These are phyloP conservation scores for Cebus imitator DNA, from an alignment of 2,113 vertebrate species.

Conservation along the genomic window DNA sequence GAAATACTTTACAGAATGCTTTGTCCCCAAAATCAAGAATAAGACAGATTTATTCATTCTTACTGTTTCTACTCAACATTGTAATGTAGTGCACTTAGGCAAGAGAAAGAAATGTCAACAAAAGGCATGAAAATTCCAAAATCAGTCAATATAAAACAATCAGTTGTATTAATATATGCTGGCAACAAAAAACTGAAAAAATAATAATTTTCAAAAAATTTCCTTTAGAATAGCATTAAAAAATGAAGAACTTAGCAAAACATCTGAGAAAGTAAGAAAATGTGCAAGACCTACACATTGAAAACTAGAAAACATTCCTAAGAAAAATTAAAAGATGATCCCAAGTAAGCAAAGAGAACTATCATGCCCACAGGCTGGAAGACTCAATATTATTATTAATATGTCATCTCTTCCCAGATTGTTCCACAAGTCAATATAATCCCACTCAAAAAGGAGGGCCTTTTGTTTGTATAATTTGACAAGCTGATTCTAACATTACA, in stretches of 20 bases:
- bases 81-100: not conserved
- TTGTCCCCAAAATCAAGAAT: not conserved
- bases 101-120: not conserved
- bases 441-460: not conserved
- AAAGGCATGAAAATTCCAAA: not conserved
- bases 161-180: not conserved
- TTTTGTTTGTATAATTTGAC: not conserved
- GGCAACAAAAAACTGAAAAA: not conserved
- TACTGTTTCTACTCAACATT: not conserved
- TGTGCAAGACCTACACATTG: not conserved
- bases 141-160: not conserved
- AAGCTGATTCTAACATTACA: not conserved
- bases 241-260: not conserved
- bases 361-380: not conserved
- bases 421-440: not conserved
- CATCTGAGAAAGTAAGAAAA: not conserved
- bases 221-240: not conserved
- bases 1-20: not conserved
- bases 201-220: not conserved
- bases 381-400: not conserved
- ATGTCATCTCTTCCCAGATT: not conserved
- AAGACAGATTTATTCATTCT: not conserved
- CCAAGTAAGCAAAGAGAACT: not conserved
- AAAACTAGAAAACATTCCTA: not conserved
- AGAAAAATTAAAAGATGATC: not conserved